Evolutionary conservation across 2,888 invertebrate species (phyloP).

Genomic region (Meiosimyza platycephala): DNA sequence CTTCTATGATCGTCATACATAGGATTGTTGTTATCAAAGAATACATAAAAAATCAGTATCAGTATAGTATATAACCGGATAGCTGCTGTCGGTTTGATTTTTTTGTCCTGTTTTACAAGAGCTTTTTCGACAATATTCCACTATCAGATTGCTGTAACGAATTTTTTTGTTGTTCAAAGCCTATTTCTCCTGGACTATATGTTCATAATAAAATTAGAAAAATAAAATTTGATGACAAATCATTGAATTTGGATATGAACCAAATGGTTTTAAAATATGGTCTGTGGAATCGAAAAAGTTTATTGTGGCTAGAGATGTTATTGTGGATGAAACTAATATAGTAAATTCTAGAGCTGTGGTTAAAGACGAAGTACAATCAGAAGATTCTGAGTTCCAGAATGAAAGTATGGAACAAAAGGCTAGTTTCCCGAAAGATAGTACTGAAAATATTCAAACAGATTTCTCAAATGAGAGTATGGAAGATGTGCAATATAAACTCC

Average conservation of each 20-base stretch:
- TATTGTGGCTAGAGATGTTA: constrained; percentile 44
- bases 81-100: too few relatives aligned
- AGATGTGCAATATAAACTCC: background rate
- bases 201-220: constrained; percentile 41
- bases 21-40: too few relatives aligned
- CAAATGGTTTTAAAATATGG: constrained; percentile 45
- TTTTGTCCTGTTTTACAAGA: too few relatives aligned
- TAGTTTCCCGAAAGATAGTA: constrained; percentile 10
- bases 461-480: constrained; percentile 25
- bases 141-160: too few relatives aligned
- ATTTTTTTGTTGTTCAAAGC: too few relatives aligned
- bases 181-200: constrained; percentile 45
- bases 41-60: too few relatives aligned
- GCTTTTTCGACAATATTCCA: too few relatives aligned
- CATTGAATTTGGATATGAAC: constrained; percentile 42
- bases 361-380: constrained; percentile 4
- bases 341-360: constrained; percentile 39
- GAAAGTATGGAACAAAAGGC: constrained; percentile 23
- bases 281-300: constrained; percentile 40
- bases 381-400: constrained; percentile 28
- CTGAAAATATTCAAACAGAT: constrained; percentile 10
- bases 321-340: constrained; percentile 42
- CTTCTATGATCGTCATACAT: too few relatives aligned
- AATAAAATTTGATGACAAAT: constrained; percentile 47
- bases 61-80: too few relatives aligned